phyloP scores from a whole-genome alignment of 1,140 invertebrate genomes.

The Drosophila insularis region DNA sequence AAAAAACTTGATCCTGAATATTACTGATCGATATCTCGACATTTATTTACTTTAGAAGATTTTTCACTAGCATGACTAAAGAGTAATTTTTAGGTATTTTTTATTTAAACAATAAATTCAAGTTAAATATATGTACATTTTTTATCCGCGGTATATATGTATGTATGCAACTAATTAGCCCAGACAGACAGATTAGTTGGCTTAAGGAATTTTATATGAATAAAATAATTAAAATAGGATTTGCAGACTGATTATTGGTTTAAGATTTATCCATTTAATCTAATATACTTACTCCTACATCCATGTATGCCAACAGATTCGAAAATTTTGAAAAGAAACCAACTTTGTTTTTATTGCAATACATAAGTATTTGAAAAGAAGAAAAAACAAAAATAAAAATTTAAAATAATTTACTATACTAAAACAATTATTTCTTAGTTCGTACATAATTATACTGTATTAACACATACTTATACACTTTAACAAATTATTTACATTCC shows the following conservation, averaged over 20 bases:
- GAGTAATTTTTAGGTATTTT: too few relatives aligned
- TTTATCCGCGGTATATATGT: too few relatives aligned
- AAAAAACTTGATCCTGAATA: too few relatives aligned
- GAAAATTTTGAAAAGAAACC: not conserved
- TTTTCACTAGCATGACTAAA: too few relatives aligned
- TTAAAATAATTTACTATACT: constrained; percentile 16
- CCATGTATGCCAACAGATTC: not conserved
- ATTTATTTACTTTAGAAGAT: too few relatives aligned
- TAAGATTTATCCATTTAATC: not conserved
- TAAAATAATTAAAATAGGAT: not conserved
- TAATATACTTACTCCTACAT: not conserved
- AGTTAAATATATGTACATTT: too few relatives aligned
- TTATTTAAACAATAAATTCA: too few relatives aligned
- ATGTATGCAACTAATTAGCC: not conserved
- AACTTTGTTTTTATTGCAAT: constrained; percentile 4
- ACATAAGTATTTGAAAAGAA: constrained; percentile 9
- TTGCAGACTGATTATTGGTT: not conserved
- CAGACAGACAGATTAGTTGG: not conserved
- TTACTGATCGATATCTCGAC: too few relatives aligned
- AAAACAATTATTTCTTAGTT: constrained; percentile 26
- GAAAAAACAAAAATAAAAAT: not conserved
- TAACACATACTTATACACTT: constrained; percentile 75
- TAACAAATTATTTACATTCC: constrained; percentile 79
- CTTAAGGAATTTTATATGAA: too few relatives aligned
- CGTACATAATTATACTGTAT: constrained; percentile 57